Conservation (phyloP, 2,113 vertebrate genomes). For the Micronisus gabar region DNA sequence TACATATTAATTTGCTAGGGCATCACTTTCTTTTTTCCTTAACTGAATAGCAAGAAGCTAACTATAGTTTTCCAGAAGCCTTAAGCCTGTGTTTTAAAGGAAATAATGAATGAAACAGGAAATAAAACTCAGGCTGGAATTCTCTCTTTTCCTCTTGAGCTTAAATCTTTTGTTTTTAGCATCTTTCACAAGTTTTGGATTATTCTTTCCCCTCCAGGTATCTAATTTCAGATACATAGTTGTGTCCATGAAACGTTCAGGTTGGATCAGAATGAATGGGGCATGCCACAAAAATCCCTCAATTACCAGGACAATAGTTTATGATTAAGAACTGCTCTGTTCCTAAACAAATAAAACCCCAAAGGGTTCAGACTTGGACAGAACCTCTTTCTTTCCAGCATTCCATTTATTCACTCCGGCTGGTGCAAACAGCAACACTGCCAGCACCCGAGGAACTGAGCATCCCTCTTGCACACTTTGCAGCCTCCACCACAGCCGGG, state of each 20-base stretch:
- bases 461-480: neutral
- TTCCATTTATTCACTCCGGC: no score
- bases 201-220: neutral
- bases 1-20: neutral
- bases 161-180: neutral
- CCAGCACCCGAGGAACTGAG: neutral
- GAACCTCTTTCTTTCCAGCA: neutral
- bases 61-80: neutral
- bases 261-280: no score
- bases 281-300: neutral
- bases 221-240: neutral
- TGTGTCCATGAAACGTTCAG: neutral
- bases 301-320: accelerated
- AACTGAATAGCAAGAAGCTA: neutral
- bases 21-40: neutral
- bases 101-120: neutral
- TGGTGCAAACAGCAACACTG: neutral
- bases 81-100: neutral
- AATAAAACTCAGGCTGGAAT: neutral
- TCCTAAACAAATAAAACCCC: neutral
- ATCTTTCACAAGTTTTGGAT: neutral
- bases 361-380: neutral
- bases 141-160: neutral
- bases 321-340: neutral
- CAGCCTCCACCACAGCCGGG: neutral